phyloP scores from a whole-genome alignment of 2,797 vertebrate species.

The Peromyscus eremicus region DNA sequence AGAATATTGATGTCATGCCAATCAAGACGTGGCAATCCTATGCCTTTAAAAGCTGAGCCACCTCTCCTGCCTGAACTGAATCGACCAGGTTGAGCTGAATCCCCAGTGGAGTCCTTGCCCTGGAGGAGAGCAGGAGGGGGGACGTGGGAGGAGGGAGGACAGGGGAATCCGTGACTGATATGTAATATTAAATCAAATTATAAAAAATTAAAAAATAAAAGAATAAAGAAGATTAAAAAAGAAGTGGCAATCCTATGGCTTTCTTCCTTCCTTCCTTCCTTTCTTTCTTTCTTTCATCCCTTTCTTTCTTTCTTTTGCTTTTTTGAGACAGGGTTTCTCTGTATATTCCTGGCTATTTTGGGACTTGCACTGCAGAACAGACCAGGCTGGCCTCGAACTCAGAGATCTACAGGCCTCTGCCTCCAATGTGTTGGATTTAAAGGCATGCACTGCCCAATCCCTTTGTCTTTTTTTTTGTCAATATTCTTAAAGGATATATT shows the following conservation, averaged over 20 bases:
- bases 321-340: neutral
- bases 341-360: neutral
- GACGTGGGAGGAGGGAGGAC: too few species aligned
- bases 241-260: neutral
- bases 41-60: too few species aligned
- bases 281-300: too few species aligned
- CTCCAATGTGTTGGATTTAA: neutral
- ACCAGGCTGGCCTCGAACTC: neutral
- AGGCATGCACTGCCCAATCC: rapidly evolving
- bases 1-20: neutral
- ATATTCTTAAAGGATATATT: slow-evolving; percentile 9
- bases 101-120: too few species aligned
- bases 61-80: too few species aligned
- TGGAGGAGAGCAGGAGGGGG: too few species aligned
- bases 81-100: too few species aligned
- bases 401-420: neutral
- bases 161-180: too few species aligned
- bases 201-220: too few species aligned
- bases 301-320: neutral
- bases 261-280: too few species aligned
- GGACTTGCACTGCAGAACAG: neutral
- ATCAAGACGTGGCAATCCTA: neutral
- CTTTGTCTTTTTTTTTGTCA: neutral
- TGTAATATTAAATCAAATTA: too few species aligned
- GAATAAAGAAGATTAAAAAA: too few species aligned